Evolutionary conservation across 2,113 vertebrate genomes (phyloP), one percentile per base, ranked within the genome.

Genomic region (Bucco capensis): DNA sequence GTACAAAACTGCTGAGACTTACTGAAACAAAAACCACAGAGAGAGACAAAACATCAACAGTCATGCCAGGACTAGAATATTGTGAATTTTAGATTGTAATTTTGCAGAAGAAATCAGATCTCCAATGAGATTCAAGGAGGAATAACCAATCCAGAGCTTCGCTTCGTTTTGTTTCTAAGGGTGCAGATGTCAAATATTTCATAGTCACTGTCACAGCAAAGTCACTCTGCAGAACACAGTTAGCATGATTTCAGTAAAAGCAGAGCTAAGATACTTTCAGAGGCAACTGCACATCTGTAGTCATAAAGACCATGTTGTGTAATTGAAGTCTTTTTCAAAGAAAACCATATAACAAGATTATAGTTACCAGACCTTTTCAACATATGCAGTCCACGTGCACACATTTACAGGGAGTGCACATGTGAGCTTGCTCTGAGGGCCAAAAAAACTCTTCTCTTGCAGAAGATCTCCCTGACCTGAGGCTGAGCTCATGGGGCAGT

Each of bases 1-100:
- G 99, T 57, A 99, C 94, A 50, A 99, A 99, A 97, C 98, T 99
- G 96, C 99, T 99, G 89, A 99, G 98, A 93, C 98, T 99, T 96
- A 99, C 99, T 99, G 96, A 65, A 96, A 95, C 54, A 78, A 88
- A 88, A 89, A 96, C 92, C 66, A 89, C 14, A 53, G 50, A 86
- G n/a, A 24, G 27, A 93, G 57, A 91, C 37, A 88, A 90, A 86
- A 61, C 57, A 67, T 51, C 37, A 91, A 70, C 49, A 82, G n/a
- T 53, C 62, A 57, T 92, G 84, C 37, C 40, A 73, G 25, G 27
- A 40, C 71, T 73, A 38, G 8, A 87, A 71, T 21, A 72, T 28
- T 22, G 54, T 22, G 13, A 83, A 51, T 60, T 90, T 89, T 50
- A 86, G 54, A 79, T 50, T 49, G 66, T 19, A 42, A 65, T 53